Percentiles rank a stretch among this genome's conserved stretches.
phyloP scores from a whole-genome alignment of 2,888 invertebrate species.

The Capitulum mitella region DNA sequence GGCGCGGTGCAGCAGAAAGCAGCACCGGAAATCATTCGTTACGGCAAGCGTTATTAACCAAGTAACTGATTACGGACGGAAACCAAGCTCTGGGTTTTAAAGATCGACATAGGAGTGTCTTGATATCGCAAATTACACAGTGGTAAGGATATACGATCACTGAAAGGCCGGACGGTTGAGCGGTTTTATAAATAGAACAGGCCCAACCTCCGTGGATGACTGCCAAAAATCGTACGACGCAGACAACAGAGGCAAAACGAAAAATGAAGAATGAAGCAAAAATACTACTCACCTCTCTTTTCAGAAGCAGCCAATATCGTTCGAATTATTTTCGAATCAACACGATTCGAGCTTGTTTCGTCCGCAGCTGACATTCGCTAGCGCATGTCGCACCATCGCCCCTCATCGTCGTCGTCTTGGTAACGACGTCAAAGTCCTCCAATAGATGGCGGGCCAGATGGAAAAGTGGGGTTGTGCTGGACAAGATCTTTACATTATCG shows the following conservation, averaged over 20 bases:
- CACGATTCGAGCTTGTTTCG: constrained; percentile 8
- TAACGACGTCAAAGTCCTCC: not conserved
- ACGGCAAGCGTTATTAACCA: too few relatives aligned
- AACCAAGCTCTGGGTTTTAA: too few relatives aligned
- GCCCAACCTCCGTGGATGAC: not conserved
- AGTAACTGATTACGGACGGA: too few relatives aligned
- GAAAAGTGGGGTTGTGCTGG: too few relatives aligned
- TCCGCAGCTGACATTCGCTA: not conserved
- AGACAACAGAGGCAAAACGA: not conserved
- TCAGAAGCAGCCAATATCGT: not conserved
- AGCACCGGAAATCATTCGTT: too few relatives aligned
- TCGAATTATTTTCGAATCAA: constrained; percentile 1
- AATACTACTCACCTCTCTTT: not conserved
- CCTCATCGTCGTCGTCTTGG: constrained; percentile 10
- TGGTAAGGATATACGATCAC: too few relatives aligned
- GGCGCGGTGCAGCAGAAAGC: too few relatives aligned
- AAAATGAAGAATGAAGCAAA: too few relatives aligned
- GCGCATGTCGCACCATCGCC: not conserved
- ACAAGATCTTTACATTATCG: too few relatives aligned
- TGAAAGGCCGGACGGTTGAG: too few relatives aligned
- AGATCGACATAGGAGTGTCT: too few relatives aligned
- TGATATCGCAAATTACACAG: too few relatives aligned
- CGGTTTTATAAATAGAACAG: not conserved
- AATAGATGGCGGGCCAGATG: constrained; percentile 14
- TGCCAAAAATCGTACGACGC: not conserved